These are phyloP conservation scores for Neodiprion fabricii DNA, from an alignment of 1,140 invertebrate species.

Conservation along the genomic window DNA sequence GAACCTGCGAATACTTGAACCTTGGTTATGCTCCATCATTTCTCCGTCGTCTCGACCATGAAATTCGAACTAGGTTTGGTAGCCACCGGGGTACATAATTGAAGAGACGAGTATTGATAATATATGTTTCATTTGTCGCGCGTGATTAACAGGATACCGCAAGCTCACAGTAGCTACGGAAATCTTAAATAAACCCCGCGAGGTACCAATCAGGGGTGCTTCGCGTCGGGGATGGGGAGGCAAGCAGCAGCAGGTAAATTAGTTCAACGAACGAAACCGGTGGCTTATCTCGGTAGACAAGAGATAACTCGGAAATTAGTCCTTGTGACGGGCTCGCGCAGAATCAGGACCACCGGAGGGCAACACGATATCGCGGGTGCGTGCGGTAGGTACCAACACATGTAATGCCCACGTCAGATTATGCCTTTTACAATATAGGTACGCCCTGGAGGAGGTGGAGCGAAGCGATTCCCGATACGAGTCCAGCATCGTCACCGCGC, in stretches of 20 bases:
- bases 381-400: neutral
- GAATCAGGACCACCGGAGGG: conserved; percentile 6
- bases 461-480: neutral
- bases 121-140: too few species aligned
- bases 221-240: too few species aligned
- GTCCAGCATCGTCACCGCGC: neutral
- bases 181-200: too few species aligned
- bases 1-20: conserved; percentile 8
- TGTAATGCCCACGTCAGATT: neutral
- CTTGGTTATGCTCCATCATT: neutral
- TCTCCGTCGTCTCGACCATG: neutral
- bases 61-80: neutral
- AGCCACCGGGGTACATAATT: too few species aligned
- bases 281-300: neutral
- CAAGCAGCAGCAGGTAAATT: too few species aligned
- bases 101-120: too few species aligned
- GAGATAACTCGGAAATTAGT: neutral
- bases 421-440: neutral
- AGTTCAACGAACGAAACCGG: too few species aligned
- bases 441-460: neutral
- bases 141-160: too few species aligned
- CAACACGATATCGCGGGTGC: neutral
- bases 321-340: neutral
- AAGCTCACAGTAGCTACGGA: too few species aligned
- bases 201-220: too few species aligned